Conservation (phyloP, 2,888 invertebrate genomes). For the Cabera pusaria region DNA sequence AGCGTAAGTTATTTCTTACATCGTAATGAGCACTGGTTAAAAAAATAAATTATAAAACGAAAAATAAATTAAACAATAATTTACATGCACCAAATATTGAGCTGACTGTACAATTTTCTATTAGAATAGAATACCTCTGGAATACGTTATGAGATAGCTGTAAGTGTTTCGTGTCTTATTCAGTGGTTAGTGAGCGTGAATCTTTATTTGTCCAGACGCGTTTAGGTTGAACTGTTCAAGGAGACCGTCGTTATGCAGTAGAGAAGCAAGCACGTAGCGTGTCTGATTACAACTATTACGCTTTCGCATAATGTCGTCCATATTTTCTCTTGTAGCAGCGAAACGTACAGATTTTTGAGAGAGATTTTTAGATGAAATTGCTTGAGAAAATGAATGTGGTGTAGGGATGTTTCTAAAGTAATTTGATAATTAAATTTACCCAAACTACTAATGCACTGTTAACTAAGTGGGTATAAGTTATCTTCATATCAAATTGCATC, state of each 20-base stretch:
- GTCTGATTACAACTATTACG: conserved; percentile 30
- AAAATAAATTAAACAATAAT: too few species aligned
- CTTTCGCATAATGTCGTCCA: conserved; percentile 25
- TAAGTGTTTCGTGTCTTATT: conserved; percentile 20
- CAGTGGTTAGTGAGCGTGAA: conserved; percentile 21
- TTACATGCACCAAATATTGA: too few species aligned
- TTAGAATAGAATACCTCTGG: conserved; percentile 9
- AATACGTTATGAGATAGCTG: conserved; percentile 19
- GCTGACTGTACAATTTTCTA: conserved; percentile 9
- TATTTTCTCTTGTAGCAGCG: conserved; percentile 16
- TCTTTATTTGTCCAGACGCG: conserved; percentile 22
- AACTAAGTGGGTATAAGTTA: too few species aligned
- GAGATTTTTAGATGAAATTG: too few species aligned
- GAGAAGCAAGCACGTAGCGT: conserved; percentile 28
- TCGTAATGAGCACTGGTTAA: too few species aligned
- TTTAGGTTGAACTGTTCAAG: conserved; percentile 8
- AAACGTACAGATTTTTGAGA: conserved; percentile 1
- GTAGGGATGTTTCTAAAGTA: too few species aligned
- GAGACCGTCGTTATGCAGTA: conserved; percentile 16
- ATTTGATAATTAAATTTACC: too few species aligned
- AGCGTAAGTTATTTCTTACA: too few species aligned
- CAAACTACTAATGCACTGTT: too few species aligned
- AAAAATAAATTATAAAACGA: too few species aligned
- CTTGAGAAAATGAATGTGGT: too few species aligned
- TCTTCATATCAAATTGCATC: too few species aligned